These are phyloP conservation scores for Coilia nasus DNA, from an alignment of 2,797 vertebrate genomes.

Conservation along the genomic window DNA sequence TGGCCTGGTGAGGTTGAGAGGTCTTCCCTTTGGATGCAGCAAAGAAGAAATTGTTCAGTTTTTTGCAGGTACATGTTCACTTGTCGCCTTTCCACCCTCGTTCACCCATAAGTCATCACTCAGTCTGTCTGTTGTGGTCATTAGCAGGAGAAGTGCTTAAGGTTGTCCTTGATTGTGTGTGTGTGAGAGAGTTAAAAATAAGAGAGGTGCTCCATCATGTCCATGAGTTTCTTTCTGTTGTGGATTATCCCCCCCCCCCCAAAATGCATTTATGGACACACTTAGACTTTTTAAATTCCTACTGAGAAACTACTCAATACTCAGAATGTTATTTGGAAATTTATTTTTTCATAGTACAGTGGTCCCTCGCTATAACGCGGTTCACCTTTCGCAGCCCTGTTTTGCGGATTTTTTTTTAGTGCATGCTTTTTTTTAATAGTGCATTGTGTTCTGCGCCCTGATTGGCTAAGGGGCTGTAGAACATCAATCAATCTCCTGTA, in stretches of 20 bases:
- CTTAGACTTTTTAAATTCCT: too few relatives aligned
- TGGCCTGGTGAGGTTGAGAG: slow-evolving; percentile 94
- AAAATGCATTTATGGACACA: background rate
- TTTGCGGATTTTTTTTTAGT: too few relatives aligned
- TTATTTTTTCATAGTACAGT: too few relatives aligned
- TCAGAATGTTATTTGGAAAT: too few relatives aligned
- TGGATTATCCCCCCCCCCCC: background rate
- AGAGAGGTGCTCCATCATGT: background rate
- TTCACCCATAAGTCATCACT: background rate
- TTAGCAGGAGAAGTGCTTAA: background rate
- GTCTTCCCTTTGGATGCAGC: slow-evolving; percentile 98
- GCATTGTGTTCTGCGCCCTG: too few relatives aligned
- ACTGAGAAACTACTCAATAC: too few relatives aligned
- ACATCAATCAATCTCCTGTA: too few relatives aligned
- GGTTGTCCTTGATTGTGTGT: background rate
- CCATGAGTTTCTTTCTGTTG: background rate
- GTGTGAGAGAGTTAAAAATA: background rate
- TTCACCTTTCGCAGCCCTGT: too few relatives aligned
- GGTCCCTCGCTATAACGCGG: too few relatives aligned
- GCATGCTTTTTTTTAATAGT: too few relatives aligned
- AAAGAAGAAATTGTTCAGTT: slow-evolving; percentile 99
- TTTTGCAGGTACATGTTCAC: slow-evolving; percentile 89
- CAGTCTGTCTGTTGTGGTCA: background rate
- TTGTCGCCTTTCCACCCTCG: background rate
- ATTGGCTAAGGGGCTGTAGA: too few relatives aligned